phyloP scores from a whole-genome alignment of 1,140 invertebrate species.

The Tetranychus cinnabarinus region DNA sequence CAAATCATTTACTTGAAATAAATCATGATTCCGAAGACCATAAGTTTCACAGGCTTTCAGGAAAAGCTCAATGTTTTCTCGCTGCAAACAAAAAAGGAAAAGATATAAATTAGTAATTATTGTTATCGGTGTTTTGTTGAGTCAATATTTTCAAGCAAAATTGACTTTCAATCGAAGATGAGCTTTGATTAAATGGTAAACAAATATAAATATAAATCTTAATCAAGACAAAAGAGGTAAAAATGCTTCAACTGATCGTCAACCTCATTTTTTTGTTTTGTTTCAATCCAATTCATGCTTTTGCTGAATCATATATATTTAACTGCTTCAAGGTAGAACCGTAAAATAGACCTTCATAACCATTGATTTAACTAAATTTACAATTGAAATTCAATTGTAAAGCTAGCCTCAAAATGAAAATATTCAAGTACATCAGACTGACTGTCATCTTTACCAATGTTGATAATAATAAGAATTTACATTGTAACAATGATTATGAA shows the following conservation, averaged over 20 bases:
- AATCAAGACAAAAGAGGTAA: too few relatives aligned
- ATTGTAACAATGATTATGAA: too few relatives aligned
- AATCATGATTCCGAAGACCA: conserved; percentile 30
- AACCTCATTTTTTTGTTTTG: too few relatives aligned
- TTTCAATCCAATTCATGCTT: background rate
- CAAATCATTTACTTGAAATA: conserved; percentile 40
- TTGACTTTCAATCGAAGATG: too few relatives aligned
- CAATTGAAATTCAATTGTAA: background rate
- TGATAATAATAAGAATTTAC: background rate
- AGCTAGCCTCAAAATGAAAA: too few relatives aligned
- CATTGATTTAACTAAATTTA: background rate
- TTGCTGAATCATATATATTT: background rate
- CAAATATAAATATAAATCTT: too few relatives aligned
- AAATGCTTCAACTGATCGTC: too few relatives aligned
- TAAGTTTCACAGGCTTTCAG: conserved; percentile 32
- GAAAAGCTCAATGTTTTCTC: conserved; percentile 40
- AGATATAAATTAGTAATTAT: background rate
- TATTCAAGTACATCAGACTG: too few relatives aligned
- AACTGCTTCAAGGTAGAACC: too few relatives aligned
- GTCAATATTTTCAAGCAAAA: too few relatives aligned
- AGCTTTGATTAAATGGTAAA: too few relatives aligned
- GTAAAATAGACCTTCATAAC: too few relatives aligned
- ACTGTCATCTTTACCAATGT: background rate
- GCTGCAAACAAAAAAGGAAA: conserved; percentile 18
- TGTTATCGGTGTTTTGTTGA: background rate